These are phyloP conservation scores for Cephus rjabovi DNA, from an alignment of 2,888 invertebrate genomes.

Conservation along the genomic window DNA sequence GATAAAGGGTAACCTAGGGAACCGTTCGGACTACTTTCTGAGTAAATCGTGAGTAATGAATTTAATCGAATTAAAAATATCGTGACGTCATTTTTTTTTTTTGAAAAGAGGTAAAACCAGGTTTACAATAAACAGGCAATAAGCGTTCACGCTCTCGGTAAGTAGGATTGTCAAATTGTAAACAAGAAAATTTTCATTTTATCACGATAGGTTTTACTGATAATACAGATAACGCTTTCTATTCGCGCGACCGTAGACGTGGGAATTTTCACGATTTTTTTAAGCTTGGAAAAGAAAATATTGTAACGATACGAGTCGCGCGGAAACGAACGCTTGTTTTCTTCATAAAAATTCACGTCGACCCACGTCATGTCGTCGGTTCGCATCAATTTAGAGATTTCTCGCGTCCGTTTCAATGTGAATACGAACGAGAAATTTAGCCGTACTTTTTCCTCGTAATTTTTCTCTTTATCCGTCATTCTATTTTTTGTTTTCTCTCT, in stretches of 20 bases:
- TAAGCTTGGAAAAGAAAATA: not conserved
- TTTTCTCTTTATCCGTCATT: not conserved
- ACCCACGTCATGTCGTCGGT: not conserved
- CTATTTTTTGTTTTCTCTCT: conserved; percentile 12
- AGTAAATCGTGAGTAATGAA: not conserved
- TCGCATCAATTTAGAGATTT: not conserved
- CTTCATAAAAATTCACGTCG: conserved; percentile 3
- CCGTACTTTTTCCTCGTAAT: not conserved
- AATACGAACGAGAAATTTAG: not conserved
- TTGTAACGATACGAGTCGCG: not conserved
- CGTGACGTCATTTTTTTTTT: not conserved
- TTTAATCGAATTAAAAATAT: not conserved
- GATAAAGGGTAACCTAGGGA: not conserved
- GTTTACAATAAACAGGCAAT: not conserved
- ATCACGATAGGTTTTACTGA: rapidly evolving
- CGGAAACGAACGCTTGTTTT: not conserved
- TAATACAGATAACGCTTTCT: not conserved
- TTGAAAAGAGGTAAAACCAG: not conserved
- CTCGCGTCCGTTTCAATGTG: not conserved
- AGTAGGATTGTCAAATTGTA: not conserved
- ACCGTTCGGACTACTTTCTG: not conserved
- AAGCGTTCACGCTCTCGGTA: not conserved
- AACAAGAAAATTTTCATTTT: not conserved
- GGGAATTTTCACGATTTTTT: not conserved
- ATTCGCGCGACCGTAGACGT: not conserved